Evolutionary conservation across 2,797 vertebrate species (phyloP).

Genomic region (Lithobates sylvaticus): DNA sequence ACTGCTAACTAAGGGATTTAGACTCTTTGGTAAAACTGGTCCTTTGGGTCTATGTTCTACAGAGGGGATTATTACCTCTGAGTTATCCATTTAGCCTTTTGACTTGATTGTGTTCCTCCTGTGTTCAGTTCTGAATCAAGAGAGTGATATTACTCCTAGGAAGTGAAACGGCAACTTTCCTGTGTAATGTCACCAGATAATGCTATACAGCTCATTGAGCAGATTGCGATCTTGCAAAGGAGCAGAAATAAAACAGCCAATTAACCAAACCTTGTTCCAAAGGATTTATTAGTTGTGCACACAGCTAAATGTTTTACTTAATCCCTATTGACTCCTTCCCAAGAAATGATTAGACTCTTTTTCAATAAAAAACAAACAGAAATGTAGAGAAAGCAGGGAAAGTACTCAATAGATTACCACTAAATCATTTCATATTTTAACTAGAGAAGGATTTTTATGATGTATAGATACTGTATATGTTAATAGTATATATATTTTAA

Average conservation of each 20-base stretch:
- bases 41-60: background rate
- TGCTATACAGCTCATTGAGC: constrained; percentile 56
- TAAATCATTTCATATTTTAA: no score
- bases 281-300: constrained; percentile 54
- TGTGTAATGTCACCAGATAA: constrained; percentile 55
- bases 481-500: no score
- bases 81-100: constrained; percentile 22
- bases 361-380: constrained; percentile 34
- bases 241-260: constrained; percentile 59
- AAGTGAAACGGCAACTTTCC: constrained; percentile 30
- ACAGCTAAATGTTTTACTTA: constrained; percentile 53
- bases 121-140: background rate
- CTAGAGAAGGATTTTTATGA: no score
- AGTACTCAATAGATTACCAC: background rate
- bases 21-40: background rate
- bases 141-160: constrained; percentile 12
- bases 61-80: constrained; percentile 12
- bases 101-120: constrained; percentile 13
- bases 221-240: constrained; percentile 53
- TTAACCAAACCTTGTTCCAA: constrained; percentile 57
- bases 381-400: background rate
- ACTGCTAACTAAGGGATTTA: background rate
- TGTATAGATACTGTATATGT: no score
- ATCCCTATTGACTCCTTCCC: constrained; percentile 54
- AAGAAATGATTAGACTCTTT: constrained; percentile 39